phyloP scores from a whole-genome alignment of 2,888 invertebrate species.

The Xestia sexstrigata region DNA sequence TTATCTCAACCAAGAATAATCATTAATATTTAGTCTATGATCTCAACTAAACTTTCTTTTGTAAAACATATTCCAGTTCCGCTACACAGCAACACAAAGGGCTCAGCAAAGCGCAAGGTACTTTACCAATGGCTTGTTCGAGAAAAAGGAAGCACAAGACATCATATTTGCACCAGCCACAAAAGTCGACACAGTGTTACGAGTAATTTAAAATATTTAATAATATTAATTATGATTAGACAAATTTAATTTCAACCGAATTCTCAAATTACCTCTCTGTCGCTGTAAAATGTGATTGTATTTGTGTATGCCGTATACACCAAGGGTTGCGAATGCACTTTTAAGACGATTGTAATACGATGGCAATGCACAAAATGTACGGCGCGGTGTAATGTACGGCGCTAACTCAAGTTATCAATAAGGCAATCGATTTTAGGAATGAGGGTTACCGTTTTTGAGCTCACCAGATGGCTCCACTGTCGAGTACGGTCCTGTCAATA shows the following conservation, averaged over 20 bases:
- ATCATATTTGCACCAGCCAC: constrained; percentile 92
- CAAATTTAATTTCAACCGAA: constrained; percentile 1
- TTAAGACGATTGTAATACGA: neutral
- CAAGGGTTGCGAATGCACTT: neutral
- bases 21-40: neutral
- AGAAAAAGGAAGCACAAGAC: constrained; percentile 90
- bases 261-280: constrained; percentile 5
- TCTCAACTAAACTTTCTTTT: neutral
- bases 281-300: neutral
- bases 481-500: too few relatives aligned
- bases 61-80: constrained; percentile 91
- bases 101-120: constrained; percentile 94
- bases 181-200: constrained; percentile 92
- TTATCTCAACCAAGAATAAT: neutral
- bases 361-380: neutral
- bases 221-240: constrained; percentile 29
- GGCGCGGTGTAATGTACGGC: too few relatives aligned
- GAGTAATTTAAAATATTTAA: constrained; percentile 87
- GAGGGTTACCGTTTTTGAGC: too few relatives aligned
- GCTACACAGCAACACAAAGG: constrained; percentile 94
- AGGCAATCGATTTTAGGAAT: neutral
- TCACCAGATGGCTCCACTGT: too few relatives aligned
- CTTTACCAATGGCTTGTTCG: constrained; percentile 95
- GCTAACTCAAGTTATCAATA: neutral
- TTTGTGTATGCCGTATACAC: neutral